Conservation (phyloP, 1,140 invertebrate genomes). For the Manduca sexta region DNA sequence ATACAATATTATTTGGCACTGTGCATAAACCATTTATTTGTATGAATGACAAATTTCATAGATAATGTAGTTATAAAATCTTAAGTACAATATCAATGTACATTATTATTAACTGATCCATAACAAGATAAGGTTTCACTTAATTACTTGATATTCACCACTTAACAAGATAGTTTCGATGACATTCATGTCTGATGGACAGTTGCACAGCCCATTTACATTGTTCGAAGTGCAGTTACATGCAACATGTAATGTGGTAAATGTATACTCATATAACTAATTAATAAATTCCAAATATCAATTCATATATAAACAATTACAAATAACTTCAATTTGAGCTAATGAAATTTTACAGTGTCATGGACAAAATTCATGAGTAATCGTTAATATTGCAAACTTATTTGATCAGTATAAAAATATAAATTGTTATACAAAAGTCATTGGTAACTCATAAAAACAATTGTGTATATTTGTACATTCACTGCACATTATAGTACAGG, state of each 20-base stretch:
- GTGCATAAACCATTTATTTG: slow-evolving; percentile 11
- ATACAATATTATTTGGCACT: slow-evolving; percentile 20
- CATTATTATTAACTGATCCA: slow-evolving; percentile 7
- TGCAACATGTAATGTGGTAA: neutral
- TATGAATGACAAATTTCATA: slow-evolving; percentile 1
- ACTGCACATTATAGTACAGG: slow-evolving; percentile 8
- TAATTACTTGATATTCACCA: slow-evolving; percentile 1
- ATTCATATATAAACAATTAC: slow-evolving; percentile 11
- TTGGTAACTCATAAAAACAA: slow-evolving; percentile 24
- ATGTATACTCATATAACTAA: slow-evolving; percentile 10
- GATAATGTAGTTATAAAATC: slow-evolving; percentile 2
- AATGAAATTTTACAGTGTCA: neutral
- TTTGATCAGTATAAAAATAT: slow-evolving; percentile 12
- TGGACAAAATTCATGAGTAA: neutral
- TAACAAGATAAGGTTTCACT: slow-evolving; percentile 9
- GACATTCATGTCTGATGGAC: no score
- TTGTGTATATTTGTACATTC: slow-evolving; percentile 2
- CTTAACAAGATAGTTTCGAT: no score
- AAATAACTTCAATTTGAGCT: slow-evolving; percentile 7
- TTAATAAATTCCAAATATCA: slow-evolving; percentile 19
- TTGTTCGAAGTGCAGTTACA: no score
- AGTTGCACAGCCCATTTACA: no score
- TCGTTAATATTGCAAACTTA: neutral
- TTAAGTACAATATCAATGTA: neutral
- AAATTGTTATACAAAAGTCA: slow-evolving; percentile 14